Evolutionary conservation across 2,113 vertebrate species (phyloP).

Genomic region (Polypterus bichir): DNA sequence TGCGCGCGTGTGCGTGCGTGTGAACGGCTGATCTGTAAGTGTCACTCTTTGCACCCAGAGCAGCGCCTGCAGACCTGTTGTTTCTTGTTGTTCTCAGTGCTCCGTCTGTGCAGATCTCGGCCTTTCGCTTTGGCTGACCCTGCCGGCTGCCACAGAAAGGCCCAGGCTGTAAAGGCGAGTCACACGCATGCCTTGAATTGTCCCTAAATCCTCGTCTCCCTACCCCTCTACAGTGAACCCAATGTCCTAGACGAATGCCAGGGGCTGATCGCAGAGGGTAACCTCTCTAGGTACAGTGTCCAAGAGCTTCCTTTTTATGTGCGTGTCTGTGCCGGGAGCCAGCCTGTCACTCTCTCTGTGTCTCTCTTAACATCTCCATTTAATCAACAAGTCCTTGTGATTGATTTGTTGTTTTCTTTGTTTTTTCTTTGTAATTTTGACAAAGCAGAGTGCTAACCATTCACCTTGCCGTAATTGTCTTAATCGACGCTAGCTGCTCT

Average conservation of each 20-base stretch:
- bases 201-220: constrained; percentile 81
- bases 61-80: too few species aligned
- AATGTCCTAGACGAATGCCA: constrained; percentile 99
- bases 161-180: constrained; percentile 5
- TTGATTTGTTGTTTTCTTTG: constrained; percentile 8
- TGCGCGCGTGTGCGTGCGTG: too few species aligned
- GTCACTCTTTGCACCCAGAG: too few species aligned
- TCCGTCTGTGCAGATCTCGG: too few species aligned
- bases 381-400: constrained; percentile 28
- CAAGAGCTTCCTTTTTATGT: constrained; percentile 61
- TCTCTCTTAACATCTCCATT: constrained; percentile 50
- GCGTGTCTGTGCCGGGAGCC: constrained; percentile 76
- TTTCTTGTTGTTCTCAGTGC: too few species aligned
- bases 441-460: constrained; percentile 14
- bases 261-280: constrained; percentile 94
- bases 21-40: too few species aligned
- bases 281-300: constrained; percentile 99
- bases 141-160: too few species aligned
- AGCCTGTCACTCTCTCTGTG: constrained; percentile 38
- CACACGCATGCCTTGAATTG: constrained; percentile 44
- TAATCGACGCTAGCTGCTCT: neutral
- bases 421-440: constrained; percentile 5
- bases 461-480: constrained; percentile 9
- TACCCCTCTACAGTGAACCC: constrained; percentile 93
- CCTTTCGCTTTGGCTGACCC: too few species aligned